Conservation (phyloP, 2,888 invertebrate species). For the Hemaris fuciformis region DNA sequence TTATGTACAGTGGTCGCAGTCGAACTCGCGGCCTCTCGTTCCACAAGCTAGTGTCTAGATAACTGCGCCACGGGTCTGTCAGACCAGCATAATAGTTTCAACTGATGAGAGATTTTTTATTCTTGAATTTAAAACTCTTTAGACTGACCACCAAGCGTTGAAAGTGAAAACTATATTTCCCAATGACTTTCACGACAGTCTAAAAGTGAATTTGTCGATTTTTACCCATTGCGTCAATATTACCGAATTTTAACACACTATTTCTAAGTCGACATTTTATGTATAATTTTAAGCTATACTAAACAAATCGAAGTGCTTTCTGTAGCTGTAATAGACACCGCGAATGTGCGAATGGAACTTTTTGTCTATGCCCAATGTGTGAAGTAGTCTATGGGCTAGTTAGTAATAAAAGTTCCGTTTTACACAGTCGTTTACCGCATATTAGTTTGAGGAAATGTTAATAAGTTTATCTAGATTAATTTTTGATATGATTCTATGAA, state of each 20-base stretch:
- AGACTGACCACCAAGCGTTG: too few relatives aligned
- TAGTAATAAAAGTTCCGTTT: background rate
- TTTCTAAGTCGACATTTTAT: background rate
- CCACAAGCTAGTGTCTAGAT: too few relatives aligned
- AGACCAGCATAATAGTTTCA: too few relatives aligned
- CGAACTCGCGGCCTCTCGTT: too few relatives aligned
- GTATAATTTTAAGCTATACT: background rate
- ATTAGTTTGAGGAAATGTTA: background rate
- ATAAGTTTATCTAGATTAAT: background rate
- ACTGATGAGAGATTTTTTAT: too few relatives aligned
- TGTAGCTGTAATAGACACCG: background rate
- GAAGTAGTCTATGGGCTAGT: background rate
- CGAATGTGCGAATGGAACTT: background rate
- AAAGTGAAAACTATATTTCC: too few relatives aligned
- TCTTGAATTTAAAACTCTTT: too few relatives aligned
- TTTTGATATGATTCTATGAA: background rate
- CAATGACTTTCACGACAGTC: too few relatives aligned
- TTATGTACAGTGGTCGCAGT: too few relatives aligned
- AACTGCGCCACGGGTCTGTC: too few relatives aligned
- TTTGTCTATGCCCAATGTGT: background rate
- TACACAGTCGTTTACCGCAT: background rate
- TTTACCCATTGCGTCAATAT: background rate
- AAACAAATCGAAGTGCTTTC: background rate
- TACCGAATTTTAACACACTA: background rate
- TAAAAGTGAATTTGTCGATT: too few relatives aligned